Evolutionary conservation across 2,113 vertebrate genomes (phyloP).

Genomic region (Podarcis muralis): DNA sequence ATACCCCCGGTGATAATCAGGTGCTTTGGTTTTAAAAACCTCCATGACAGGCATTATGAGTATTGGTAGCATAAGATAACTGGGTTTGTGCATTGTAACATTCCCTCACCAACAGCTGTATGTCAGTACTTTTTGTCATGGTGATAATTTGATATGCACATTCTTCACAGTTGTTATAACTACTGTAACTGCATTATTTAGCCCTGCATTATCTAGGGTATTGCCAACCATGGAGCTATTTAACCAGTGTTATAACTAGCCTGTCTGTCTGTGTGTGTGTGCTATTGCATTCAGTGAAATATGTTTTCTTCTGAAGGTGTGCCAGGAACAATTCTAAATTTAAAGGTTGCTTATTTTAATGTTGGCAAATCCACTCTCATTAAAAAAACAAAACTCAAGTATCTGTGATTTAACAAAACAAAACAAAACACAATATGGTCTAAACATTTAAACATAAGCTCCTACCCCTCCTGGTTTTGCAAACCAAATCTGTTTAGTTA

Average conservation of each 20-base stretch:
- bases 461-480: not conserved
- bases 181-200: not conserved
- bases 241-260: not conserved
- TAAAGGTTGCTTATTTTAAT: slow-evolving; percentile 4
- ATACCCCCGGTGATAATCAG: not conserved
- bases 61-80: not conserved
- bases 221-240: not conserved
- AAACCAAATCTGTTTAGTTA: not conserved
- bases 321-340: not conserved
- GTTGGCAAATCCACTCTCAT: not conserved
- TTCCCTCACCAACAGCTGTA: not conserved
- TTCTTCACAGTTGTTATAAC: not conserved
- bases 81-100: not conserved
- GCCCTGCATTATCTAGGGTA: not conserved
- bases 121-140: not conserved
- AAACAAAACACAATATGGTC: not conserved
- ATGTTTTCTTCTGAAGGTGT: not conserved
- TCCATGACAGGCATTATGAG: not conserved
- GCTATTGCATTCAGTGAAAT: not conserved
- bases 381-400: slow-evolving; percentile 1
- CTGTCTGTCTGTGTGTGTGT: no score
- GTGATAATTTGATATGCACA: not conserved
- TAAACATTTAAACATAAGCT: not conserved
- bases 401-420: not conserved
- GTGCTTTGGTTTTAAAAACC: not conserved